Base-by-base conservation (phyloP, 2,888 invertebrate species). In the Allygus modestus region DNA sequence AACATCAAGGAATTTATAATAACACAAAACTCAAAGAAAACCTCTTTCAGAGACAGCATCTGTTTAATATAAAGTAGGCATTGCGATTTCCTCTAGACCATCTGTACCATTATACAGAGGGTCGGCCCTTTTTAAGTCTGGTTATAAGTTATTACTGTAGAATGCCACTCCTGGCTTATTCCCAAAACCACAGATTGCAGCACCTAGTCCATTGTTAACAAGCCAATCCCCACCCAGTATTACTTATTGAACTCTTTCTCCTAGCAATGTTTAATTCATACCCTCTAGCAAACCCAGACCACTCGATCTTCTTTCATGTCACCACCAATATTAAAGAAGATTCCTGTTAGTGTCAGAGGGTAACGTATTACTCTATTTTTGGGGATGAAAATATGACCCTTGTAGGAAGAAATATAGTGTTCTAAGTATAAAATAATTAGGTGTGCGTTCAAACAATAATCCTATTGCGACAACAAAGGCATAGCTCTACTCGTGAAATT, bases 171-270 rank as follows among this genome's bases (percentile, higher is more conserved):
- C 23, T 58, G 58, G 58, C 58, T 23, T 23, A 23, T 11, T 12
- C 58, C 58, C 58, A 58, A 58, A 58, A 4, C 58, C 58, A 58
- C 58, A 58, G 20, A 58, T 58, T 23, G 58, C 9, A 58, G 58
- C 23, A 7, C 58, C 58, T 58, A 58, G 58, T 23, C 23, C 58
- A 58, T 58, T 58, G 58, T 58, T 58, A 58, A 58, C 58, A 58
- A 58, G 58, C 58, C 58, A 23, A 58, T 58, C 20, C 12, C 58
- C 58, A 58, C 23, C 58, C 58, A 58, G 23, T 58, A 5, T 58
- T n/a, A 58, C 58, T 58, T 23, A n/a, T 51, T 7, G 58, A 20
- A 20, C 58, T 58, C 58, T 58, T 58, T 58, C 23, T 23, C 58
- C 58, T 9, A 20, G 23, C 20, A 58, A 58, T 58, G 58, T 58